Evolutionary conservation across 2,113 vertebrate species (phyloP), one percentile per base, ranked within the genome.

Genomic region (Oreochromis spilurus): DNA sequence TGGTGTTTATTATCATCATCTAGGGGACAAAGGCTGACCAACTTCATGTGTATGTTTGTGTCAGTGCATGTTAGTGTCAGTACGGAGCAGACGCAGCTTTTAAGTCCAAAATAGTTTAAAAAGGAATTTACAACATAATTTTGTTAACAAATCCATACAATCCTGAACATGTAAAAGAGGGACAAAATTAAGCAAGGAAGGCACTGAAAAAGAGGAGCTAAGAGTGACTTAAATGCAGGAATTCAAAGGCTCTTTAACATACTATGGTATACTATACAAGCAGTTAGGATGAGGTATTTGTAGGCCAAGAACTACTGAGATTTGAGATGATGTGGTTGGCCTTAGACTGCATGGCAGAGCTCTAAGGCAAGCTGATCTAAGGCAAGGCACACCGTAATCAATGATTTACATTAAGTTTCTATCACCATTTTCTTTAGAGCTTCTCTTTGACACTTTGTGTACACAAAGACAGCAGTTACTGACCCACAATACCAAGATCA

Each of bases 201-300:
- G 62, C 85, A 72, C 75, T 53, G 34, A 19, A 53, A 36, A 16
- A 83, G 10, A 43, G 9, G 19, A 26, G n/a, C 9, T 13, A 7
- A 82, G 6, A 58, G 26, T 48, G 13, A 82, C 38, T 82, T 4
- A 57, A 36, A 75, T 31, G n/a, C 9, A 34, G 58, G 43, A 24
- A 16, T 24, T 87, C 13, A 86, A 91, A 93, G 90, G 92, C 91
- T 92, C 90, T 93, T 80, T 50, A 93, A 91, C 86, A 88, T 21
- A 83, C 62, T 38, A 1, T 36, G 7, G 7, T 13, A 24, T 9
- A 52, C 5, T 55, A 52, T 67, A 13, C 24, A 81, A 29, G 50
- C 11, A 79, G 53, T 84, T 57, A 72, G 24, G 72, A 21, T 4
- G 2, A 36, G 6, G 8, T 6, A 52, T 87, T 34, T 80, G 78